phyloP scores from a whole-genome alignment of 2,113 vertebrate genomes.

The Melanostigma gelatinosum region DNA sequence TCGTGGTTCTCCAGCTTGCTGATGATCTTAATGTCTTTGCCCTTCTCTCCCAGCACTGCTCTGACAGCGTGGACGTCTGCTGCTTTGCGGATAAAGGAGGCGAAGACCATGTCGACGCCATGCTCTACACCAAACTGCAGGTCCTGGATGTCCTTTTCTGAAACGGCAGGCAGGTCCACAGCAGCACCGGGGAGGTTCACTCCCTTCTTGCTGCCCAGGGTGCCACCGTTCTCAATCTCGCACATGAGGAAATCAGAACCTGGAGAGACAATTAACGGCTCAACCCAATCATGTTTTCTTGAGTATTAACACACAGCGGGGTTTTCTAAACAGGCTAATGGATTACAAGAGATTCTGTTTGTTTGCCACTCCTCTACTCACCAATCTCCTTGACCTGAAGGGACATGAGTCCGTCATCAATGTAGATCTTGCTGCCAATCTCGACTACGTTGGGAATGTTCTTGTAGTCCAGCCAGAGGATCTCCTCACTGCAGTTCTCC shows the following conservation, averaged over 20 bases:
- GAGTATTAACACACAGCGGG: neutral
- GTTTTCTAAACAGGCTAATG: neutral
- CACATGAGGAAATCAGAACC: constrained; percentile 89
- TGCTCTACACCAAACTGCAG: constrained; percentile 93
- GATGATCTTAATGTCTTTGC: constrained; percentile 98
- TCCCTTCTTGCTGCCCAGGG: constrained; percentile 96
- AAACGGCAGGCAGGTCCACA: constrained; percentile 94
- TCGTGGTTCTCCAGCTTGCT: constrained; percentile 99
- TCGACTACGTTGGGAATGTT: constrained; percentile 94
- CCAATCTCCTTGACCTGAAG: constrained; percentile 92
- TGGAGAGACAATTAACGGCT: constrained; percentile 65
- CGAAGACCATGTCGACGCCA: constrained; percentile 97
- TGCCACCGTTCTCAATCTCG: constrained; percentile 92
- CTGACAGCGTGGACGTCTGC: constrained; percentile 92
- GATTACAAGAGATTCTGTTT: neutral
- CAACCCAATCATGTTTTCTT: too few species aligned
- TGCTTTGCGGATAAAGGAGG: constrained; percentile 98
- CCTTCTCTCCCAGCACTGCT: constrained; percentile 94
- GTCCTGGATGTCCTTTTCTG: constrained; percentile 92
- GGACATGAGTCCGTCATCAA: constrained; percentile 96
- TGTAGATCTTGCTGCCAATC: constrained; percentile 93
- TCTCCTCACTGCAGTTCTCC: constrained; percentile 90
- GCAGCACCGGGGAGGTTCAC: constrained; percentile 96
- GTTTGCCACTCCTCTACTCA: constrained; percentile 42
- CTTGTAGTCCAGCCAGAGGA: constrained; percentile 97